These are phyloP conservation scores for Yasuhikotakia modesta DNA, from an alignment of 2,797 vertebrate genomes.

Conservation along the genomic window DNA sequence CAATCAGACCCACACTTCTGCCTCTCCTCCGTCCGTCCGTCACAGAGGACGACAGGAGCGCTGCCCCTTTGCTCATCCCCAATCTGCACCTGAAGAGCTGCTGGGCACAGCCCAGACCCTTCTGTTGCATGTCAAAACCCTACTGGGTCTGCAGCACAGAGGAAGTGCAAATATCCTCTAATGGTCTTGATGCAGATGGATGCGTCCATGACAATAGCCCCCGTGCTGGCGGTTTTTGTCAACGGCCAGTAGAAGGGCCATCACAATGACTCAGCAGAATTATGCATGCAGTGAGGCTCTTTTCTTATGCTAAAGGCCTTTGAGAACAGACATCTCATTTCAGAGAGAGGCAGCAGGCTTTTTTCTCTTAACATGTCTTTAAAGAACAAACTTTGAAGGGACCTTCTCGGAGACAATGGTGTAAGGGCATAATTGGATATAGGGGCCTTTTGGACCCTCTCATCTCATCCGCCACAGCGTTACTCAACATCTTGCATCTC, in stretches of 20 bases:
- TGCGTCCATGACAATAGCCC: constrained; percentile 81
- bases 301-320: constrained; percentile 82
- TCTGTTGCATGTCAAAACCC: constrained; percentile 82
- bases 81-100: constrained; percentile 80
- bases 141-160: constrained; percentile 73
- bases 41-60: constrained; percentile 73
- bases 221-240: constrained; percentile 77
- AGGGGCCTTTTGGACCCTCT: constrained; percentile 68
- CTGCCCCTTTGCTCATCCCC: constrained; percentile 70
- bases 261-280: constrained; percentile 79
- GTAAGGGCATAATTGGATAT: constrained; percentile 69
- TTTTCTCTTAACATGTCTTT: constrained; percentile 73
- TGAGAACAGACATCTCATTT: constrained; percentile 80
- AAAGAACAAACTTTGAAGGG: constrained; percentile 65
- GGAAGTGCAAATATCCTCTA: constrained; percentile 87
- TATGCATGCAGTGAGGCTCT: constrained; percentile 79
- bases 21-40: constrained; percentile 68
- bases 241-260: too few species aligned
- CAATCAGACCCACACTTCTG: constrained; percentile 66
- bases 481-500: constrained; percentile 61
- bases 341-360: constrained; percentile 63
- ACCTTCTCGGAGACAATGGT: constrained; percentile 69
- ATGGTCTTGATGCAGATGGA: constrained; percentile 84
- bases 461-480: constrained; percentile 46
- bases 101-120: constrained; percentile 70